Conservation (phyloP, 2,888 invertebrate genomes). For the Thecophora atra region DNA sequence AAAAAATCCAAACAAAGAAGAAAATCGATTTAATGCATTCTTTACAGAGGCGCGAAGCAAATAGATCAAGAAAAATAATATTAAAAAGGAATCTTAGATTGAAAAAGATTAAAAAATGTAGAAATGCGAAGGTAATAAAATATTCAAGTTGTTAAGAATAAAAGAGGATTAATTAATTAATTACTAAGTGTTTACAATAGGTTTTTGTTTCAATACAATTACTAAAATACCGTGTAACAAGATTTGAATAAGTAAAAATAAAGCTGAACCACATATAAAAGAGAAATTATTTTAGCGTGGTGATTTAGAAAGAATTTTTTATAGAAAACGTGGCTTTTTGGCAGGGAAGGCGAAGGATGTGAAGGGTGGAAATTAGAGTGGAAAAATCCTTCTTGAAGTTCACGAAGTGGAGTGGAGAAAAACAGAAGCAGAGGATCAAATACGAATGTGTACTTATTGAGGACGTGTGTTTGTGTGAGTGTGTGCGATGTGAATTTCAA, state of each 20-base stretch:
- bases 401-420: neutral
- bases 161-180: no score
- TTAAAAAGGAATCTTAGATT: neutral
- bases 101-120: neutral
- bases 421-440: neutral
- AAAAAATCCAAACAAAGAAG: neutral
- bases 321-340: no score
- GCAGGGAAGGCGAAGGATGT: no score
- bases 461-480: neutral
- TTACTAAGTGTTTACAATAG: no score
- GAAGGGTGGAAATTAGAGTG: neutral
- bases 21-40: neutral
- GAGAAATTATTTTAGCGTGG: slow-evolving; percentile 67
- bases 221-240: slow-evolving; percentile 6
- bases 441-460: neutral
- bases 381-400: neutral
- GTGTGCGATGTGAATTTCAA: neutral
- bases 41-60: slow-evolving; percentile 11
- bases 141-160: no score
- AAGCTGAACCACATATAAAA: slow-evolving; percentile 67
- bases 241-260: slow-evolving; percentile 50
- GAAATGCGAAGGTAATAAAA: no score
- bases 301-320: slow-evolving; percentile 49
- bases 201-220: no score
- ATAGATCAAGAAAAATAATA: neutral